Evolutionary conservation across 2,797 vertebrate species (phyloP), one percentile per base, ranked within the genome.

Genomic region (Paguma larvata): DNA sequence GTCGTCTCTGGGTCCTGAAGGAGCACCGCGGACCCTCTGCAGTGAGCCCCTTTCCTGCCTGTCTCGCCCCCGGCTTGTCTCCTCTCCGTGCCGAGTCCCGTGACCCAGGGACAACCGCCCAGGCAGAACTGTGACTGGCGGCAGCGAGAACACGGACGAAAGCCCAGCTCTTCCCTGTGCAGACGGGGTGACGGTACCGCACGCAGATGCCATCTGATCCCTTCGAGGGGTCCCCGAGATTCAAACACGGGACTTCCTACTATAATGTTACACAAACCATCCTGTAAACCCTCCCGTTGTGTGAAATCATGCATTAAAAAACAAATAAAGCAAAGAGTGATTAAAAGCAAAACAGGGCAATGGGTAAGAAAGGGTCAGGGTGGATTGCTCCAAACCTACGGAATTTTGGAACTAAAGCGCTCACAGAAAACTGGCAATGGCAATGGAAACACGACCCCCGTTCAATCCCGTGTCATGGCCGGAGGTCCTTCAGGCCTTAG

Each of bases 251-350:
- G 25, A 13, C 56, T 16, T 53, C n/a, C 44, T 12, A 46, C n/a
- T 72, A 2, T 19, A 14, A 2, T 1, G 3, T 27, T 15, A 3
- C 12, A 4, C 0, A 4, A 0, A 2, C 34, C 18, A 6, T 38
- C 79, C 48, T 23, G 56, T 13, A 27, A 10, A 12, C 8, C 46
- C 70, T 5, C 23, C 46, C 9, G 67, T 18, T 10, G 4, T 19
- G 67, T 10, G 30, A 34, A 56, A 8, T 16, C 15, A 13, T 12
- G 13, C 30, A 13, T 70, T 7, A 32, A 77, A 14, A 78, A 65
- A 30, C 12, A 62, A 48, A 51, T 1, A 41, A 12, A 53, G 3
- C 32, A 38, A 70, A 79, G 11, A 13, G 18, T 48, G 56, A 8
- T 30, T 68, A 44, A 21, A 67, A 44, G 44, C 34, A 30, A 48